Base-by-base conservation (phyloP, 2,113 vertebrate species). In the Empidonax alnorum region DNA sequence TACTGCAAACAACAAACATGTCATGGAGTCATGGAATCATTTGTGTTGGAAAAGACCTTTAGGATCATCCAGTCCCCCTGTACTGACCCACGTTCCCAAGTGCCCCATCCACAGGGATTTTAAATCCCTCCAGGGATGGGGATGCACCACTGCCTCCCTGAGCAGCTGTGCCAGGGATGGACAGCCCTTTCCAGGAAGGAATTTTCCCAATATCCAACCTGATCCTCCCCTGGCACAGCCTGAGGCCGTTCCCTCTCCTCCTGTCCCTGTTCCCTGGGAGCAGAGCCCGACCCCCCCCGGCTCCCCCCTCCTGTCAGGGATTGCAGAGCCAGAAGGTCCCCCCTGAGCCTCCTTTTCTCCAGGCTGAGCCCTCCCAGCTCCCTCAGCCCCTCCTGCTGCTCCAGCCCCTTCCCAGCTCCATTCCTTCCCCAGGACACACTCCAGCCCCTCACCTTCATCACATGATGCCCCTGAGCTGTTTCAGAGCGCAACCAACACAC, bases 211-310 rank as follows among this genome's bases (percentile, higher is more conserved):
- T 10, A 53, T 15, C 18, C 71, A 27, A 24, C 11, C 13, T 7
- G 10, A 73, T 4, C 3, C 18, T 59, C 6, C 10, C 21, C 9
- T 46, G 25, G 24, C 0, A 0, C n/a, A 49, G 1, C 24, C 6
- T 21, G 23, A 39, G 14, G 42, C 17, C 0, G 0, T 44, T 66
- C 28, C 24, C 62, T 69, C 61, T 42, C 3, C 3, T 55, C 37
- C 49, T 31, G 5, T 31, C 25, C 62, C 42, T 37, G 35, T 61
- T 61, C 35, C 24, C 42, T n/a, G 50, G n/a, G 49, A 73, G 58
- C 22, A 84, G 81, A 55, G 27, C 59, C 59, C 1, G 2, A 55
- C 14, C 41, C 17, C 12, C 35, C 55, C 28, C 3, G 3, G 23
- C 39, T 4, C 25, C 49, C 49, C 49, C 49, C 49, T 50, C 49